Conservation (phyloP, 2,797 vertebrate species). For the Carcharodon carcharias region DNA sequence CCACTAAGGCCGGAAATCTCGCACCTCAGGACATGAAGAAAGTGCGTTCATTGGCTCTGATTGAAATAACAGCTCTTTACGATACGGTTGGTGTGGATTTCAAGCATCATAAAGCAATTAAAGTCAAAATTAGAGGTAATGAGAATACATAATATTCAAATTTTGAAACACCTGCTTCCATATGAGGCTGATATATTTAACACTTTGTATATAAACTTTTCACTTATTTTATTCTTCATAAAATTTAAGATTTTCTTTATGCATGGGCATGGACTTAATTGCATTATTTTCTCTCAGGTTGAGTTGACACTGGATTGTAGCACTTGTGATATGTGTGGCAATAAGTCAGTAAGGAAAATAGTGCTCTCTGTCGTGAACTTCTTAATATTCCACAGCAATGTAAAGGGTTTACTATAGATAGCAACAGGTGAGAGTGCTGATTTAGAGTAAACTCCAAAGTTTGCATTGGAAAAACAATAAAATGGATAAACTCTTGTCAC, state of each 20-base stretch:
- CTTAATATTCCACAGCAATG: background rate
- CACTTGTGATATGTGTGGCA: background rate
- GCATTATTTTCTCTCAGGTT: background rate
- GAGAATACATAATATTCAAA: background rate
- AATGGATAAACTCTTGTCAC: background rate
- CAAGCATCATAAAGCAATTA: slow-evolving; percentile 84
- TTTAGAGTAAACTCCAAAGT: background rate
- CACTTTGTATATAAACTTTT: background rate
- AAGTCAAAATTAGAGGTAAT: slow-evolving; percentile 82
- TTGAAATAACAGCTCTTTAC: slow-evolving; percentile 87
- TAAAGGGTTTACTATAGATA: background rate
- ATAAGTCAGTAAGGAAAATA: background rate
- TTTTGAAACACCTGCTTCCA: background rate
- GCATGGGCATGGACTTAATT: background rate
- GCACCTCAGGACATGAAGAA: slow-evolving; percentile 91
- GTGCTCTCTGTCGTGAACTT: background rate
- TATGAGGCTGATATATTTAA: background rate
- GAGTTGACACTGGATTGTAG: background rate
- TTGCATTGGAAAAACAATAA: background rate
- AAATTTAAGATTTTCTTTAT: background rate
- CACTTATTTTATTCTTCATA: background rate
- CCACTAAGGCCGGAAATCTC: slow-evolving; percentile 81
- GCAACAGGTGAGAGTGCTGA: background rate
- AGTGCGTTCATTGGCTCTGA: slow-evolving; percentile 71
- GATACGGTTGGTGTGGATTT: slow-evolving; percentile 77